Base-by-base conservation (phyloP, 2,113 vertebrate genomes). In the Gulo gulo region DNA sequence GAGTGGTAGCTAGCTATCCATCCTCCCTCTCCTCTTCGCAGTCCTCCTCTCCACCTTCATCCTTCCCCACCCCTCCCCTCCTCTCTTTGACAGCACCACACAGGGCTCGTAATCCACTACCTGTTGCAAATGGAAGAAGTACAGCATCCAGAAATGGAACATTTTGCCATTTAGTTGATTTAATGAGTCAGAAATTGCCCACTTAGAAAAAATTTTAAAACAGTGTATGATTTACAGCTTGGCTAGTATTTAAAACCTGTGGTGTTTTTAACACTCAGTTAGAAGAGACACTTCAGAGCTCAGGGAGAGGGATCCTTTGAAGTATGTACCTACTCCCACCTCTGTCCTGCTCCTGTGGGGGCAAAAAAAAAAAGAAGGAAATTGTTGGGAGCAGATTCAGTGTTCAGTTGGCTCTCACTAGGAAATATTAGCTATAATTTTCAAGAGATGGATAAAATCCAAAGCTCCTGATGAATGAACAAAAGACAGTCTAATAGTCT, bases 111-210 rank as follows among this genome's bases (percentile, higher is more conserved):
- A 63, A 91, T 45, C 67, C 26, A 81, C n/a, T 42, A 24, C 52
- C 50, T 86, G 42, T 34, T 94, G 57, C 34, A 86, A 74, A 71
- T 2, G 29, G 42, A 86, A 92, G 59, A 24, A 74, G 57, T 0
- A 24, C 7, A 88, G 6, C 55, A 76, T 67, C 63, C 42, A 39
- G n/a, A 79, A 67, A 83, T 24, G 57, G 76, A 29, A 26, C 29
- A 29, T 90, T 88, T 76, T 92, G 83, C 73, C 73, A 92, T 80
- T 69, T 81, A 79, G 74, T 29, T 81, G 83, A 79, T n/a, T 71
- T 57, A 92, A 92, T 84, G 34, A 91, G 36, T 94, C 87, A 90
- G 88, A 94, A 92, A 96, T 59, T 59, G 71, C 31, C 57, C 39
- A 57, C 55, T 90, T 92, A 42, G 85, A 52, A 57, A 57, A 88